Conservation (phyloP, 2,888 invertebrate species). For the Sacculina carcini region DNA sequence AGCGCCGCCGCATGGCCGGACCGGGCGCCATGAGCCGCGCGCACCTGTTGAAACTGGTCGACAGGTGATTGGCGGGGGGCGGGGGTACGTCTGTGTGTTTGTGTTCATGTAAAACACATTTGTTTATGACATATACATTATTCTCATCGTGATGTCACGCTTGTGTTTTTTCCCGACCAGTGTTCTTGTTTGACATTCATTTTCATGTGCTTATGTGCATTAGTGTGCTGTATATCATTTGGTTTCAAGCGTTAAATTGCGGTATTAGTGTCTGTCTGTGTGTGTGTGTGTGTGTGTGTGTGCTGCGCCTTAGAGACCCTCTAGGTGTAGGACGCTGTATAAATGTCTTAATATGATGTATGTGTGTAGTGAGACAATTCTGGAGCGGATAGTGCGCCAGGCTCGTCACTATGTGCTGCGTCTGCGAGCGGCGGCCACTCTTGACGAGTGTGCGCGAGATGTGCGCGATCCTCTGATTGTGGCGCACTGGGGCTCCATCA, state of each 20-base stretch:
- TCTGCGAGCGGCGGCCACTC: constrained; percentile 63
- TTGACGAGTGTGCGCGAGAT: constrained; percentile 75
- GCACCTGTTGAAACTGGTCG: constrained; percentile 65
- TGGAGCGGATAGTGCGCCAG: constrained; percentile 86
- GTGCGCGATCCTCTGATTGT: constrained; percentile 83
- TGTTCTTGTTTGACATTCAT: no score
- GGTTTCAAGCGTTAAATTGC: no score
- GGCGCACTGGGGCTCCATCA: constrained; percentile 84
- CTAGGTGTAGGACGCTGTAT: no score
- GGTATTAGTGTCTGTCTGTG: neutral
- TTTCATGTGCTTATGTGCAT: no score
- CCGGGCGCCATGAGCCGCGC: constrained; percentile 68
- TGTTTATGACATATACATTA: neutral
- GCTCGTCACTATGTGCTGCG: constrained; percentile 86
- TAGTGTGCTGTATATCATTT: no score
- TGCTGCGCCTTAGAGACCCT: no score
- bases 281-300: neutral
- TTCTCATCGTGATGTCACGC: neutral
- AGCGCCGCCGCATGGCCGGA: constrained; percentile 64
- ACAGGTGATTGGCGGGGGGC: constrained; percentile 24
- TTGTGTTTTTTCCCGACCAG: neutral
- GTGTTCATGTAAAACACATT: neutral
- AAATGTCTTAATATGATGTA: no score
- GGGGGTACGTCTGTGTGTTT: neutral
- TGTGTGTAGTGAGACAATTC: constrained; percentile 45